A percentile compares a stretch with the other conserved stretches of the same genome.
Evolutionary conservation across 2,113 vertebrate genomes (phyloP).

Genomic region (Calidris pygmaea): DNA sequence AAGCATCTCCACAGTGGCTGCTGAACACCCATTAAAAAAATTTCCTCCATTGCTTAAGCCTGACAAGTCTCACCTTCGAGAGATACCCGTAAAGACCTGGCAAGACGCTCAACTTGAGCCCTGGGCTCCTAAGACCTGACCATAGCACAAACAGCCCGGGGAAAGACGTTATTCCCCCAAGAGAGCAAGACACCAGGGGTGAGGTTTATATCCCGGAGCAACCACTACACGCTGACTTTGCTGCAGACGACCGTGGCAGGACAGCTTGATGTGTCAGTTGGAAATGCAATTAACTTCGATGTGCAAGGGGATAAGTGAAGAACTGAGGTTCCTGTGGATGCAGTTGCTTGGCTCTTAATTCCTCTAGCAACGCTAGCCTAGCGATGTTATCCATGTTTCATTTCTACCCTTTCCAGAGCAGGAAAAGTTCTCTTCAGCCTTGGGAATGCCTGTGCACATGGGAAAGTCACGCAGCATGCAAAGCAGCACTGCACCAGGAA

Average conservation of each 20-base stretch:
- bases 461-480: neutral
- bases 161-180: neutral
- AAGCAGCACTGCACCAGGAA: neutral
- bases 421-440: neutral
- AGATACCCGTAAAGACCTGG: constrained; percentile 29
- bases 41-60: constrained; percentile 51
- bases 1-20: constrained; percentile 55
- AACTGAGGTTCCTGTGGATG: constrained; percentile 53
- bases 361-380: constrained; percentile 37
- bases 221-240: neutral
- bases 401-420: neutral
- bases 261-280: constrained; percentile 32
- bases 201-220: constrained; percentile 28
- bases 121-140: neutral
- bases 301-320: constrained; percentile 21
- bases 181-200: neutral
- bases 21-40: constrained; percentile 57
- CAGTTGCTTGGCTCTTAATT: constrained; percentile 53
- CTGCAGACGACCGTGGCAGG: neutral
- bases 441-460: rapidly evolving
- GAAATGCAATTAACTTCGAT: constrained; percentile 53
- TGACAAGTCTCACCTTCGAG: constrained; percentile 56
- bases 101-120: neutral
- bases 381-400: neutral
- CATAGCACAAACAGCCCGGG: neutral